Conservation (phyloP, 1,140 invertebrate genomes). For the Rhizoglyphus robini region DNA sequence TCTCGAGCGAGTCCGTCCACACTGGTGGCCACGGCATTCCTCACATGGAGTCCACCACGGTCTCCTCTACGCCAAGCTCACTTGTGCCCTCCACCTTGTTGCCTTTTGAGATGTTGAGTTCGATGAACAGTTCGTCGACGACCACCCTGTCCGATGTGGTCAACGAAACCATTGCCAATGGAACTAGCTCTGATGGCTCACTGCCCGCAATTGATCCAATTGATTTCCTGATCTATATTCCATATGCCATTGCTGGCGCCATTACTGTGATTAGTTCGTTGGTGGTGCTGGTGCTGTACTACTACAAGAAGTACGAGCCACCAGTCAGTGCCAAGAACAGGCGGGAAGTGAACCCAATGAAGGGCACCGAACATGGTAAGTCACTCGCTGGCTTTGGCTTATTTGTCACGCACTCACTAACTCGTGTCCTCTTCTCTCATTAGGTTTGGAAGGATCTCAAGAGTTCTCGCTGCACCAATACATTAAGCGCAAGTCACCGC, state of each 20-base stretch:
- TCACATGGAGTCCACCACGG: neutral
- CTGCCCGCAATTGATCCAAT: neutral
- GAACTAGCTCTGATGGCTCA: neutral
- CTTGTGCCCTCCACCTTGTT: neutral
- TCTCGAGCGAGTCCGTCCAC: conserved; percentile 25
- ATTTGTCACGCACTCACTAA: neutral
- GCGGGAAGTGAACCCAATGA: neutral
- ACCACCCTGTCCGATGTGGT: neutral
- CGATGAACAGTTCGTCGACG: neutral
- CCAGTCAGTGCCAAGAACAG: neutral
- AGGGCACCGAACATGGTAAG: neutral
- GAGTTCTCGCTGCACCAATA: neutral
- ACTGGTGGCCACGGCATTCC: conserved; percentile 9
- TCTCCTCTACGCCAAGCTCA: neutral
- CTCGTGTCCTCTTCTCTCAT: neutral
- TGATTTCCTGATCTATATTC: conserved; percentile 20
- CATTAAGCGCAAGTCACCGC: neutral
- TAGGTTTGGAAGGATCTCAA: neutral
- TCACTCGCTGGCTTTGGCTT: neutral
- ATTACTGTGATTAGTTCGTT: neutral
- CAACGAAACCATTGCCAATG: neutral
- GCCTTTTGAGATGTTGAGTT: no score
- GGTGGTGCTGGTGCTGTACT: conserved; percentile 16
- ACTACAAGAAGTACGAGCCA: conserved; percentile 12
- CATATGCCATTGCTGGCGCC: conserved; percentile 18